Base-by-base conservation (phyloP, 2,888 invertebrate species). In the Nomada goodeniana region DNA sequence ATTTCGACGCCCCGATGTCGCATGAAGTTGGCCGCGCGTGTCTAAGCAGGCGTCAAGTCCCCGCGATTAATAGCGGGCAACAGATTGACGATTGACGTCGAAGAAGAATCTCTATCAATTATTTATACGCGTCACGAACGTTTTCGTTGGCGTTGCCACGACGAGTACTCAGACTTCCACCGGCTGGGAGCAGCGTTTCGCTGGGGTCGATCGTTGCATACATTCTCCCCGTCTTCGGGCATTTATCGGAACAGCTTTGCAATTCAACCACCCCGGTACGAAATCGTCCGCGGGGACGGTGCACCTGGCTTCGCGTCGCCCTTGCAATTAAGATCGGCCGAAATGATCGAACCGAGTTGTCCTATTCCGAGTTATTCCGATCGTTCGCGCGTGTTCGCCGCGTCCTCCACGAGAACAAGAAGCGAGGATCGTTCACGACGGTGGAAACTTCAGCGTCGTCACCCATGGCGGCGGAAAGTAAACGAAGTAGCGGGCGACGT, bases 401-500 rank as follows among this genome's bases (percentile, higher is more conserved):
- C 26, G 4, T 61, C 60, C 72, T 36, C 20, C 36, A 15, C 55
- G 10, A 29, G 63, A 71, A 67, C 47, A 64, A 69, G 63, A 42
- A 75, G n/a, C 5, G 15, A n/a, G 44, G 55, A 61, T 55, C 67
- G 13, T 60, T n/a, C 23, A 2, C 18, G 59, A 44, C 63, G 26
- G 57, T n/a, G 52, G 10, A 70, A 79, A 61, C 67, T 63, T 42
- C 68, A 64, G 77, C 73, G 50, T 83, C 76, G 76, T 70, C 77
- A 79, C 80, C 86, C 76, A 83, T 76, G 75, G 88, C 65, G 81
- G 85, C 78, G 86, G 80, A 91, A 90, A 90, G 90, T 90, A 91
- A 91, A 90, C 90, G 86, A 86, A 91, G 86, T 89, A 87, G 88
- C 89, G 90, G 86, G 86, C 91, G 91, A 91, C 91, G 91, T 91